Evolutionary conservation across 2,797 vertebrate genomes (phyloP).

Genomic region (Australoheros facetus): DNA sequence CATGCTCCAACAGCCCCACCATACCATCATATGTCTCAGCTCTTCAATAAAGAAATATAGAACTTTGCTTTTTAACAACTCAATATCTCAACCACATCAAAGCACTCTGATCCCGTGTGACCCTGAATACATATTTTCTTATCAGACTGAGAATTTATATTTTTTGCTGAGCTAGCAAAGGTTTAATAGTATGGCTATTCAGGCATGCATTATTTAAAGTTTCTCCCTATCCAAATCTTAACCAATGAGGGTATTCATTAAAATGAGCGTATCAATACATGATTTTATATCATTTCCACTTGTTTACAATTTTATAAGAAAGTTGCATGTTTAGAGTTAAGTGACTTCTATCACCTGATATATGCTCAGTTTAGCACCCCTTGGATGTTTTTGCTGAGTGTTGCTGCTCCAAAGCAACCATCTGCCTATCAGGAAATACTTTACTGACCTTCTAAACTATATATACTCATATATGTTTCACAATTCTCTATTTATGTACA

Average conservation of each 20-base stretch:
- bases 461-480: too few species aligned
- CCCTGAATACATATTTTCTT: conserved; percentile 38
- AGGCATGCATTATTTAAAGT: neutral
- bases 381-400: neutral
- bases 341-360: neutral
- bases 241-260: neutral
- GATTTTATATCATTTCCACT: neutral
- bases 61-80: conserved; percentile 32
- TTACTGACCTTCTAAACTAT: too few species aligned
- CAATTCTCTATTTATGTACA: neutral
- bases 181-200: neutral
- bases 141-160: neutral
- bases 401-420: too few species aligned
- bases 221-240: conserved; percentile 1
- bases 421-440: neutral
- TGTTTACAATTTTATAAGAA: neutral
- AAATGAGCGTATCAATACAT: neutral
- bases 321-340: neutral
- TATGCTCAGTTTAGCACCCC: neutral
- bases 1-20: conserved; percentile 5
- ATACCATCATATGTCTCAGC: conserved; percentile 25
- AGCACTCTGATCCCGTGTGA: conserved; percentile 18
- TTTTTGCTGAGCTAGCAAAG: conserved; percentile 15
- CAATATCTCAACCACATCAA: conserved; percentile 18
- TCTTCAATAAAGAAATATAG: conserved; percentile 20